phyloP scores from a whole-genome alignment of 2,113 vertebrate species.

The Xiphias gladius region DNA sequence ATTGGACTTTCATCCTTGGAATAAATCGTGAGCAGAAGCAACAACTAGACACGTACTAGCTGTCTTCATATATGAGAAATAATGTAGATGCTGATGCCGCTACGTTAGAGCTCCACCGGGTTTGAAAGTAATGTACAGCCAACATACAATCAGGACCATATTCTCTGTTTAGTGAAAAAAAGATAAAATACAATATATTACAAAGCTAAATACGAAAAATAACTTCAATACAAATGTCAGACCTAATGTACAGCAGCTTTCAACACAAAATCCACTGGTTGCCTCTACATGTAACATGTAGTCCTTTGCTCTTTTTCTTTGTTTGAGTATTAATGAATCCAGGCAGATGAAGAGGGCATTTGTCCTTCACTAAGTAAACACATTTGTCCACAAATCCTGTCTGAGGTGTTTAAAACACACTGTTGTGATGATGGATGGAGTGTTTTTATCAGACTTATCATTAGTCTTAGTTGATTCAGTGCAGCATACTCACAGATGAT shows the following conservation, averaged over 20 bases:
- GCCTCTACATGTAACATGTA: not conserved
- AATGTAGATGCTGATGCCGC: no score
- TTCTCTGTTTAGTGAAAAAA: no score
- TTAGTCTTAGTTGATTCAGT: conserved; percentile 10
- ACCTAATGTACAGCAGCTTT: not conserved
- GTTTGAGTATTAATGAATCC: not conserved
- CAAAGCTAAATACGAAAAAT: not conserved
- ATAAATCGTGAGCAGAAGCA: no score
- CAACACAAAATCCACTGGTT: not conserved
- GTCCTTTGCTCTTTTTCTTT: not conserved
- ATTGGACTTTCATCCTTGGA: no score
- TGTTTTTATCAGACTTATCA: conserved; percentile 36
- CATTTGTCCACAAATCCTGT: conserved; percentile 12
- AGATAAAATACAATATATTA: no score
- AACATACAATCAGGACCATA: no score
- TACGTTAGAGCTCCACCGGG: no score
- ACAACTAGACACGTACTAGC: no score
- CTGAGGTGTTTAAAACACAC: conserved; percentile 11
- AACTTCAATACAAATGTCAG: no score
- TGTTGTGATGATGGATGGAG: conserved; percentile 42
- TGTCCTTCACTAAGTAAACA: conserved; percentile 8
- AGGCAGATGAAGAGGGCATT: not conserved
- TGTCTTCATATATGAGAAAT: no score
- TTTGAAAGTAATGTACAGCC: no score
- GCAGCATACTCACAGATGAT: not conserved